Base-by-base conservation (phyloP, 2,797 vertebrate species). In the Molossus alvarezi region DNA sequence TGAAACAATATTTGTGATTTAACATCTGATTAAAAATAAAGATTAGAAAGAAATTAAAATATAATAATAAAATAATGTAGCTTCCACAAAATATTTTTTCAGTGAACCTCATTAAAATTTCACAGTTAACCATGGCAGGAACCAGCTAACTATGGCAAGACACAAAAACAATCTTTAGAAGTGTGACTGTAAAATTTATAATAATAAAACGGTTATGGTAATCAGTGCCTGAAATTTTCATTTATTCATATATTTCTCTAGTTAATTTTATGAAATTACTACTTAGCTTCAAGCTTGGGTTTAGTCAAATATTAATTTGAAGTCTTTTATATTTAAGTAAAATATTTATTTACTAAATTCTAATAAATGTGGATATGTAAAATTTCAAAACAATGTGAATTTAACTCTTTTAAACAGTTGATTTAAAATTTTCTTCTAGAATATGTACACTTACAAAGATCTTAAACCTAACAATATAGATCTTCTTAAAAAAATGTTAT, bases 131-230 rank as follows among this genome's bases (percentile, higher is more conserved):
- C 18, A 71, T n/a, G 6, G 6, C n/a, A 67, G 3, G 1, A 79
- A 8, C 9, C 17, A 51, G 2, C 2, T 3, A 1, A 1, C 3
- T 8, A 6, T 11, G 1, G 6, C 27, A 25, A 29, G 10, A 45
- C 10, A 48, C 4, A 45, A 55, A 25, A 13, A 18, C 67, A 94
- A 55, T 15, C 4, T 33, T 90, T 80, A 27, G 12, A 62, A 91
- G 55, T 18, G 12, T 23, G 4, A 72, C 27, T 23, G 33, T 17
- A 53, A 51, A 45, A 71, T 48, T 27, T 80, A 27, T 76, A 23
- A 37, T 55, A 45, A 67, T n/a, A 75, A 83, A 84, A 83, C 53
- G 27, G 2, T 14, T 27, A 21, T 9, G 23, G 10, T 6, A 37
- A 76, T 25, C 20, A n/a, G 9, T 41, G 9, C 18, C 14, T 79